Base-by-base conservation (phyloP, 2,113 vertebrate genomes). In the Phycodurus eques region DNA sequence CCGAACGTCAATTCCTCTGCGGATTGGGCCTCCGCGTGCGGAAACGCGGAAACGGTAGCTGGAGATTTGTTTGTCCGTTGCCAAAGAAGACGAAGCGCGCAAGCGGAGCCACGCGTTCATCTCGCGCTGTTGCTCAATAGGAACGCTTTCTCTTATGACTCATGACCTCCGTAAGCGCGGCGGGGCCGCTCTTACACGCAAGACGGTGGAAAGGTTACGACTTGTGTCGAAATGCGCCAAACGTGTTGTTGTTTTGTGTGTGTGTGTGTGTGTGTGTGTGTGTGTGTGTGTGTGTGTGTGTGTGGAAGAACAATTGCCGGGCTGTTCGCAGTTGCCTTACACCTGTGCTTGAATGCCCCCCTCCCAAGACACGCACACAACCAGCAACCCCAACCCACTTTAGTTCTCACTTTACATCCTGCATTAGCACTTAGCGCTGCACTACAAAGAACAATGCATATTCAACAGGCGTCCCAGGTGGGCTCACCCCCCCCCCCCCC, bases 311-410 rank as follows among this genome's bases (percentile, higher is more conserved):
- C 92, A 93, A 92, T 86, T 81, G 87, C 74, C 70, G 83, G 86
- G 90, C 89, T 93, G 90, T 93, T 91, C 83, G 75, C 75, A 84
- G 83, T 84, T 86, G 82, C 77, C 83, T 89, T 88, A 90, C 92
- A 93, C 92, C 92, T 93, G 91, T 92, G 91, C 88, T 87, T 87
- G 77, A 76, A 87, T 86, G 81, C 79, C 70, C 73, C 78, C 80
- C 79, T 67, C 54, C 4, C 47, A 3, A 53, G 70, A 64, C 46
- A 7, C 12, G 35, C 42, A 53, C 49, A 68, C 56, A 65, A 65
- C 53, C 81, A 57, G 79, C 69, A 66, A 68, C 75, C 79, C 59
- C 64, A 71, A n/a, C 82, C 81, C 82, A 83, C 79, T 83, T 80
- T 67, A 83, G 80, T 72, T 89, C 86, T 91, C 90, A 71, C 67